A percentile compares a stretch with the other conserved stretches of the same genome.
phyloP scores from a whole-genome alignment of 1,140 invertebrate genomes.

The Drosophila gunungcola region DNA sequence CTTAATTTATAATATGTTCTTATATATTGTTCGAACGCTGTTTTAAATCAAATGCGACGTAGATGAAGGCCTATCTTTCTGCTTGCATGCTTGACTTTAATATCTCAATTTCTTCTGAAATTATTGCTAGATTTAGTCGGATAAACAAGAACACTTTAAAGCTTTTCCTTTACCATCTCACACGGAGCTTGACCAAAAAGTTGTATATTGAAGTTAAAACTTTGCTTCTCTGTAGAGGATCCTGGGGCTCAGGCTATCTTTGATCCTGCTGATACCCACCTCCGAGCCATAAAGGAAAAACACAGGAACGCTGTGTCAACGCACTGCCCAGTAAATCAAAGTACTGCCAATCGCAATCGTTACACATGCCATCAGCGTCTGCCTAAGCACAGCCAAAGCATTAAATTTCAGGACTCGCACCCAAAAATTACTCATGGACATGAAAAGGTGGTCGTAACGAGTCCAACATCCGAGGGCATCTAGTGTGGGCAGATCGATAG shows the following conservation, averaged over 20 bases:
- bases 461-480: not conserved
- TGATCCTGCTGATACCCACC: slow-evolving; percentile 7
- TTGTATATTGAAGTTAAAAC: too few relatives aligned
- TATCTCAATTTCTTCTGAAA: too few relatives aligned
- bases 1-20: too few relatives aligned
- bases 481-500: not conserved
- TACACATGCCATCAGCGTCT: slow-evolving; percentile 56
- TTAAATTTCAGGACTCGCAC: slow-evolving; percentile 37
- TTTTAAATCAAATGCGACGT: too few relatives aligned
- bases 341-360: slow-evolving; percentile 47
- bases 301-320: not conserved
- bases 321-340: slow-evolving; percentile 37
- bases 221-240: not conserved
- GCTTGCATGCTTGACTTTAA: too few relatives aligned
- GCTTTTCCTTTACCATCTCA: too few relatives aligned
- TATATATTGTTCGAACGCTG: too few relatives aligned
- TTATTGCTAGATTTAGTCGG: too few relatives aligned
- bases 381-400: slow-evolving; percentile 56
- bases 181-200: too few relatives aligned
- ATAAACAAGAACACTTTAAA: too few relatives aligned
- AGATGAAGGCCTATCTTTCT: too few relatives aligned
- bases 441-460: slow-evolving; percentile 29
- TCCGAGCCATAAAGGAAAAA: not conserved
- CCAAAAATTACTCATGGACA: slow-evolving; percentile 24
- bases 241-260: not conserved